Percentiles rank a stretch among this genome's conserved stretches.
Evolutionary conservation across 1,140 invertebrate genomes (phyloP).

Genomic region (Asbolus verrucosus): DNA sequence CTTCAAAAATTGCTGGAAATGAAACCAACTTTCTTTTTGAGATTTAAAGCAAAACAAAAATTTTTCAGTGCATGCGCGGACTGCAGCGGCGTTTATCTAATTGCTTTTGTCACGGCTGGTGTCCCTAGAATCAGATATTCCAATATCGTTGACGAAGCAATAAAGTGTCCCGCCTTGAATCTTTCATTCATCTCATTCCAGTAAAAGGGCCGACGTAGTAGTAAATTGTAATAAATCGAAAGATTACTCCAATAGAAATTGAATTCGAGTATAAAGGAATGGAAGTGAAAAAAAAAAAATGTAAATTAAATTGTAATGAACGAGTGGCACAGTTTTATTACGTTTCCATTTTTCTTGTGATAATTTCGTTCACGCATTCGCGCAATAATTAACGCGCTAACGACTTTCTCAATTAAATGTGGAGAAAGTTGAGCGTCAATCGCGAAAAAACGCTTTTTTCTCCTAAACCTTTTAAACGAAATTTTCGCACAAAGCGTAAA

Average conservation of each 20-base stretch:
- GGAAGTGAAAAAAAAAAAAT: constrained; percentile 18
- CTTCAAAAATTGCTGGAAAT: too few species aligned
- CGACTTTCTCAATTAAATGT: constrained; percentile 25
- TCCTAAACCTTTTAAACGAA: neutral
- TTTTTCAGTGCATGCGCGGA: too few species aligned
- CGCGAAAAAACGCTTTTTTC: constrained; percentile 1
- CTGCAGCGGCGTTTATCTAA: too few species aligned
- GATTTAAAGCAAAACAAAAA: too few species aligned
- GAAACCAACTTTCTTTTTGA: too few species aligned
- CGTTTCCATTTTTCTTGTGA: constrained; percentile 12
- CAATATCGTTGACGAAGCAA: neutral
- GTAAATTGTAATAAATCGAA: constrained; percentile 15
- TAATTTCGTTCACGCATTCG: constrained; percentile 9
- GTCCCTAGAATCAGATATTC: constrained; percentile 33
- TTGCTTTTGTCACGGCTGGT: too few species aligned
- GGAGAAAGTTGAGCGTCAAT: constrained; percentile 8
- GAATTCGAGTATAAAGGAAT: constrained; percentile 27
- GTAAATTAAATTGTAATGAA: constrained; percentile 32
- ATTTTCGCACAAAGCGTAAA: constrained; percentile 1
- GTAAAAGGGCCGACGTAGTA: neutral
- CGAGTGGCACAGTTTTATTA: neutral
- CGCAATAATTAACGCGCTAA: neutral
- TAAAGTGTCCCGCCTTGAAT: constrained; percentile 17
- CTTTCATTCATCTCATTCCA: constrained; percentile 10
- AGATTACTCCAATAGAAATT: constrained; percentile 29